Conservation (phyloP, 2,888 invertebrate species). For the Lycocerus yunnanus region DNA sequence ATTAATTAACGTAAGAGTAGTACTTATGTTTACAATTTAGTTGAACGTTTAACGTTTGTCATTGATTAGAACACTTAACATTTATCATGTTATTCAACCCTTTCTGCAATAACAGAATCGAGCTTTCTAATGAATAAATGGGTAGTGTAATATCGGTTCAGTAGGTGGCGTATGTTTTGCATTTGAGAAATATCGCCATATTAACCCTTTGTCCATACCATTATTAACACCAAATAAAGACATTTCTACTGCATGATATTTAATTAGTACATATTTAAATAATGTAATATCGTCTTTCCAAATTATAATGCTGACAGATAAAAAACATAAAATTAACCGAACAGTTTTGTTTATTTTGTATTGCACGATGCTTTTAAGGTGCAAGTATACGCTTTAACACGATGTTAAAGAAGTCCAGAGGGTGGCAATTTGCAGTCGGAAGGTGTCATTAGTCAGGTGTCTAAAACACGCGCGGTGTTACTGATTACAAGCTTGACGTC, state of each 20-base stretch:
- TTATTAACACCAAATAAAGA: not conserved
- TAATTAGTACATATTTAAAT: not conserved
- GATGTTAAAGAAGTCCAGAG: slow-evolving; percentile 29
- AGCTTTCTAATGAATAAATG: not conserved
- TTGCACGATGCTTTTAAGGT: slow-evolving; percentile 25
- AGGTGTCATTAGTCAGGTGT: slow-evolving; percentile 57
- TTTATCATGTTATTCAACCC: slow-evolving; percentile 42
- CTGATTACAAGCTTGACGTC: slow-evolving; percentile 40
- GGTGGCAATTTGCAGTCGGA: slow-evolving; percentile 52
- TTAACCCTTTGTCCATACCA: not conserved
- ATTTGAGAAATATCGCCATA: not conserved
- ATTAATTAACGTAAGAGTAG: not conserved
- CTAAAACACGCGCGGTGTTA: slow-evolving; percentile 53
- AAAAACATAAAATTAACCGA: not conserved
- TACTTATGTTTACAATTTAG: not conserved
- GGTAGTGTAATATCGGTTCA: not conserved
- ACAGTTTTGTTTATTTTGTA: slow-evolving; percentile 20
- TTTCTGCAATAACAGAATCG: slow-evolving; percentile 35
- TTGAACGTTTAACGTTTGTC: not conserved
- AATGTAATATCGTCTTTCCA: not conserved
- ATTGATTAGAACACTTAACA: slow-evolving; percentile 35
- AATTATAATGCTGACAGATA: not conserved
- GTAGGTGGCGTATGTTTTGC: slow-evolving; percentile 1
- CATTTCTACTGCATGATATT: not conserved
- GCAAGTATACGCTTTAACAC: slow-evolving; percentile 22